Percentiles rank a stretch among this genome's conserved stretches.
Evolutionary conservation across 2,113 vertebrate genomes (phyloP).

Genomic region (Sinocyclocheilus anophthalmus): DNA sequence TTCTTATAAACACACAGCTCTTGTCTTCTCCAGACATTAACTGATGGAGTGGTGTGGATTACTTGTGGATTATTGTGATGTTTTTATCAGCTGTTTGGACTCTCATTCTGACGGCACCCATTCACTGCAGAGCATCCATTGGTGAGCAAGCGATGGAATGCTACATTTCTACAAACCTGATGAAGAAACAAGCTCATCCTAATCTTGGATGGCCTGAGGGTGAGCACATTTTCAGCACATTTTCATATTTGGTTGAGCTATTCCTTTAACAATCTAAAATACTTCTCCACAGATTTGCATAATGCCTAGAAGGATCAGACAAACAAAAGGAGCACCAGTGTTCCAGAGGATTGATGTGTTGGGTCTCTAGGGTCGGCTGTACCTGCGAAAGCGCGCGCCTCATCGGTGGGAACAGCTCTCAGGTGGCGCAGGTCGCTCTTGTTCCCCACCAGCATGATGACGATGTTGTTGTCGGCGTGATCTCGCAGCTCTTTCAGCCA

Average conservation of each 20-base stretch:
- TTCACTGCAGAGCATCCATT: neutral
- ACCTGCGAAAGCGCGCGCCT: conserved; percentile 97
- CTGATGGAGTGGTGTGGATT: no score
- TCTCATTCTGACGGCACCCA: neutral
- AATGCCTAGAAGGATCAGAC: neutral
- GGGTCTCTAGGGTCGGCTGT: conserved; percentile 18
- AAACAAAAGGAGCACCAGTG: neutral
- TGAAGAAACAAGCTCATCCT: no score
- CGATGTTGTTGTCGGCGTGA: conserved; percentile 98
- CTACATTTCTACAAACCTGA: no score
- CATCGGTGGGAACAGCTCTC: conserved; percentile 94
- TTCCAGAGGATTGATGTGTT: neutral
- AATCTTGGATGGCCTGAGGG: no score
- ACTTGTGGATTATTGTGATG: no score
- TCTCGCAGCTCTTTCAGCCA: conserved; percentile 98
- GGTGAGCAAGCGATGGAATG: no score
- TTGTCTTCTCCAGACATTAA: no score
- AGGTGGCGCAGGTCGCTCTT: conserved; percentile 98
- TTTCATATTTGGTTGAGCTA: neutral
- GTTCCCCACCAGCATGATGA: conserved; percentile 98
- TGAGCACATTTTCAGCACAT: neutral
- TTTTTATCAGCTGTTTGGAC: no score
- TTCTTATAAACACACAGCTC: no score
- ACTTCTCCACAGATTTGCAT: neutral
- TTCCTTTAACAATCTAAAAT: neutral